Base-by-base conservation (phyloP, 1,140 invertebrate species). In the Penaeus indicus region DNA sequence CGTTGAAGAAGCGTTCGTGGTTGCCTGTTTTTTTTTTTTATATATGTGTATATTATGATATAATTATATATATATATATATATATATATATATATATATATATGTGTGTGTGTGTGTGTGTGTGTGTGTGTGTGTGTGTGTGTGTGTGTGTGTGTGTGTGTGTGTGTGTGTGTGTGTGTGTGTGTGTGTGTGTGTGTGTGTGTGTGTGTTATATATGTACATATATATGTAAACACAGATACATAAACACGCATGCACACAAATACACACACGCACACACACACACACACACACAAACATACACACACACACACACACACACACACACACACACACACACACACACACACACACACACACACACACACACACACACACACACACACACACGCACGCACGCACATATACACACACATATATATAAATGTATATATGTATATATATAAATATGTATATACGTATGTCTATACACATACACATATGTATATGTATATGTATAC, bases 1-100 rank as follows among this genome's bases (percentile, higher is more conserved):
- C 10, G 8, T 11, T 1, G 1, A 54, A 13, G 10, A 11, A 5
- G 38, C 7, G 38, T 42, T 4, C 7, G 38, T 42, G 38, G 4
- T 4, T 42, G 38, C 7, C 1, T 42, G 38, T 1, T 42, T 4
- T 38, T 1, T 38, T 1, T 38, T 1, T 42, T 4, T 84, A 78
- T 83, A 64, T 72, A 75, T 88, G n/a, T 60, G 82, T 87, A 47
- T 69, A 62, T 77, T 32, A 78, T 60, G 62, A 79, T 77, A 80
- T 72, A 42, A 62, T 27, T 75, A 60, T 61, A 75, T 42, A 22
- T 60, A n/a, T 38, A 22, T 60, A 22, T 67, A 60, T 67, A 25
- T 64, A 60, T 64, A 60, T 64, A 60, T 84, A n/a, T 22, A 25
- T 22, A 22, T 22, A 11, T 5, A 60, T 32, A 60, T 64, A n/a